Base-by-base conservation (phyloP, 2,113 vertebrate species). In the Rhodinocichla rosea region DNA sequence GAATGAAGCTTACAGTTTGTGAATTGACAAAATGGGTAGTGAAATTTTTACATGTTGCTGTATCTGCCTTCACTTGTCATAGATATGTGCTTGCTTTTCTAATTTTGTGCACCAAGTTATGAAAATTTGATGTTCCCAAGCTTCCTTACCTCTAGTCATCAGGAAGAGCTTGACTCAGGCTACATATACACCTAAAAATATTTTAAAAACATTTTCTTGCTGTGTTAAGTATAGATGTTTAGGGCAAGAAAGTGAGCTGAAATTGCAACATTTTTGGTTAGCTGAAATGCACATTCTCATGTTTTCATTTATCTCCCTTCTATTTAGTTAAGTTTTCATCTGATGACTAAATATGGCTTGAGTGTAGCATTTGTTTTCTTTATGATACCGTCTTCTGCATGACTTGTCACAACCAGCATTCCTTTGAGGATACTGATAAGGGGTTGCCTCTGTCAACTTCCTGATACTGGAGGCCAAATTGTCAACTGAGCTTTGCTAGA, bases 321-420 rank as follows among this genome's bases (percentile, higher is more conserved):
- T 86, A 24, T 70, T 96, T 80, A 65, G 70, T 44, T 91, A 60
- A 76, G 35, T 64, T 84, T 91, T 91, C 39, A 74, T 94, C 57
- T 69, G 47, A 55, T 88, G 50, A 74, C 82, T 93, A 93, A 90
- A 86, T 90, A 88, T 75, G 88, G 87, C 45, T 75, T 37, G 27
- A 88, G 26, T 59, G 55, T 83, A 86, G 27, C 30, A 53, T 78
- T 92, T 94, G 65, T 91, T 96, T 94, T 87, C 80, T 82, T 92
- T 94, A 37, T 49, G 80, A 93, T 83, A 77, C 39, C 4, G 26
- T 90, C 45, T 80, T 57, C 40, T 73, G 42, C 56, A 20, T 91
- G 53, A 52, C 67, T 76, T 44, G 45, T 89, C 30, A 55, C 21
- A 86, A 33, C 15, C 27, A 81, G 39, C 56, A 81, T 87, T 94